Conservation (phyloP, 2,888 invertebrate genomes). For the Hypselothyrea guttata region DNA sequence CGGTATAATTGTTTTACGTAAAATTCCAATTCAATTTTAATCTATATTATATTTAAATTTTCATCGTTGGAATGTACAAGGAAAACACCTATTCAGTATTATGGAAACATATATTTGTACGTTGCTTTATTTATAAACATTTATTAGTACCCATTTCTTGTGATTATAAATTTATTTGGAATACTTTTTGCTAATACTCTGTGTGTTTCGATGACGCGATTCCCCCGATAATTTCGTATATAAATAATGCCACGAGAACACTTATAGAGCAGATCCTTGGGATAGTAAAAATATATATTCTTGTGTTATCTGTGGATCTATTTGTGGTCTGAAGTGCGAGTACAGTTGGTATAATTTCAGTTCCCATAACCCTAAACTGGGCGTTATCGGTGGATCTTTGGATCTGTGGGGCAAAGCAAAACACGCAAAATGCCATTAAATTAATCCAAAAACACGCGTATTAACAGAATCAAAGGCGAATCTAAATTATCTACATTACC, state of each 20-base stretch:
- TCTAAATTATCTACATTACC: conserved; percentile 15
- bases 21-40: no score
- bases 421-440: neutral
- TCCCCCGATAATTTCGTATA: conserved; percentile 1
- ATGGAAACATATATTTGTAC: no score
- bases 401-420: neutral
- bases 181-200: conserved; percentile 40
- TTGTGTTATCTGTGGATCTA: no score
- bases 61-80: no score
- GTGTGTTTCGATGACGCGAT: conserved; percentile 31
- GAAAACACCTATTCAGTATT: no score
- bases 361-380: neutral
- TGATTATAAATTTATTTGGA: conserved; percentile 45
- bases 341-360: conserved; percentile 4
- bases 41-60: no score
- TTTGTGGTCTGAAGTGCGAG: neutral
- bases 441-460: conserved; percentile 4
- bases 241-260: neutral
- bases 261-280: neutral
- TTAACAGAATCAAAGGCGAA: neutral
- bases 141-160: conserved; percentile 33
- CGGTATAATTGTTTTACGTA: no score
- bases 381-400: conserved; percentile 1
- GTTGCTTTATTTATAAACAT: conserved; percentile 58
- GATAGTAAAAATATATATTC: no score